Base-by-base conservation (phyloP, 2,113 vertebrate species). In the Aegithalos caudatus region DNA sequence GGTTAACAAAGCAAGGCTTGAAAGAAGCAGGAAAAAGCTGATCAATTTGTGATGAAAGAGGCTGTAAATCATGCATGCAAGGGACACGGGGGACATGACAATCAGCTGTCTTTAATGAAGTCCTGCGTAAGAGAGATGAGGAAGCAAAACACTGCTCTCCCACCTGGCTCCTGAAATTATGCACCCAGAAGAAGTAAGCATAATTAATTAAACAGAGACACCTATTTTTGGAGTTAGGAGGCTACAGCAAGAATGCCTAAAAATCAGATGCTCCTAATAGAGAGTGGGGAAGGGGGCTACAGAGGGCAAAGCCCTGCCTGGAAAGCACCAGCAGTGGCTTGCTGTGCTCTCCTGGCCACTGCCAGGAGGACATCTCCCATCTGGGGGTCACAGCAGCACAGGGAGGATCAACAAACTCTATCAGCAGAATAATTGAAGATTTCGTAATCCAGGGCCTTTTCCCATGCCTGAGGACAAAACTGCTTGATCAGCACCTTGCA, bases 161-260 rank as follows among this genome's bases (percentile, higher is more conserved):
- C 70, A 76, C 92, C 73, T 73, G 29, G 54, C 37, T 93, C 78
- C 92, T 97, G 88, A 58, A 91, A 64, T 96, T 96, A 89, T 10
- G 31, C 91, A 85, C 47, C 84, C 82, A 94, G 74, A 76, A 96
- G 70, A 84, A 72, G 78, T 93, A 92, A 92, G 71, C 74, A 71
- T 96, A 96, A 94, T 97, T 96, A 96, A 91, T 97, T 95, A 96
- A 90, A 91, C 88, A 77, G 61, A 93, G 91, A 81, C 61, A 45
- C 79, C 94, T 92, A 62, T 92, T 95, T 97, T 76, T 86, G 61
- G 82, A 97, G 80, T 91, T 83, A 54, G 69, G 78, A 97, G 91
- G 88, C 92, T 76, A 70, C 84, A 95, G 70, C 82, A 72, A 60
- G 82, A 94, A 62, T 70, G 67, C 50, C 92, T 94, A 95, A 95